Percentiles rank a stretch among this genome's conserved stretches.
phyloP scores from a whole-genome alignment of 2,113 vertebrate species.

The Vulpes vulpes region DNA sequence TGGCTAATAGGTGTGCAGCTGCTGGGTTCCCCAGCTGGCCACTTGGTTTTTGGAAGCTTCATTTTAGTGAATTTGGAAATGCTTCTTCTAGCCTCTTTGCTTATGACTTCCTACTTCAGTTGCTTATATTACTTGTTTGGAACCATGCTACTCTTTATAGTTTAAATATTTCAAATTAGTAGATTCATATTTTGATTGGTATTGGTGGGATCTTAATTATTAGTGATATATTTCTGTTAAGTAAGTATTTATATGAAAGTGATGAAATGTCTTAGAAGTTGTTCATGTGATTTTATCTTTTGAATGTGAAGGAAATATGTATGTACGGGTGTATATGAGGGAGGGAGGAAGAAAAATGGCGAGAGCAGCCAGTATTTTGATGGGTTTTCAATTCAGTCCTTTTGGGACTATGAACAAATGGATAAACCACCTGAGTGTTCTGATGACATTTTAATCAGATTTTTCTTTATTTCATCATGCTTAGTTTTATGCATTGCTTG shows the following conservation, averaged over 20 bases:
- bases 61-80: conserved; percentile 63
- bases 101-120: background rate
- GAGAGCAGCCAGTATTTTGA: background rate
- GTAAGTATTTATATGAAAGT: background rate
- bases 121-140: background rate
- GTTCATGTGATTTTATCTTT: background rate
- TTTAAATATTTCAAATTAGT: background rate
- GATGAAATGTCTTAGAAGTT: background rate
- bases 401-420: background rate
- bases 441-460: background rate
- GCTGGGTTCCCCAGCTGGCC: conserved; percentile 54
- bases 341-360: background rate
- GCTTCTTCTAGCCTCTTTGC: background rate
- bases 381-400: background rate
- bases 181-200: background rate
- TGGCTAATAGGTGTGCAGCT: conserved; percentile 46
- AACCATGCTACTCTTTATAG: background rate
- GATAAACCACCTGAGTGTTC: background rate
- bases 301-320: background rate
- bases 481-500: background rate
- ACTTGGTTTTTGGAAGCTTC: conserved; percentile 33
- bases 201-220: conserved; percentile 24
- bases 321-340: background rate
- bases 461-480: conserved; percentile 42
- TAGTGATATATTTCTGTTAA: conserved; percentile 4